Evolutionary conservation across 2,113 vertebrate genomes (phyloP), one percentile per base, ranked within the genome.

Genomic region (Ceuthmochares aereus): DNA sequence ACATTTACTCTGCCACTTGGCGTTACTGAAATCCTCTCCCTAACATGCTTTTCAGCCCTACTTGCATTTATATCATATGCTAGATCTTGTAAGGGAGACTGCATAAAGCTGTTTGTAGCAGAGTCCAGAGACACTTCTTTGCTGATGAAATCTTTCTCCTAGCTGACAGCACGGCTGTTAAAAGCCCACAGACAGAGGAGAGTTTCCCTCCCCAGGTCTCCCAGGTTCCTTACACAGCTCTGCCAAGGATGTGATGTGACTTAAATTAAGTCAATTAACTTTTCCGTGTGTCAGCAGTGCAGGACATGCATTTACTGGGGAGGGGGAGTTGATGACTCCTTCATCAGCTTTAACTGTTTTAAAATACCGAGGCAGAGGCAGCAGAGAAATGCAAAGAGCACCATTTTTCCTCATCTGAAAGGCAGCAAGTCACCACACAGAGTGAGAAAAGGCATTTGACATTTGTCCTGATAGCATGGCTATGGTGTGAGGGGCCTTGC

Each of bases 241-340:
- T 91, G 95, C 92, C 94, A 95, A 95, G 51, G 87, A 96, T 93
- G 87, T 83, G 90, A 34, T 15, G 75, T 78, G 83, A 76, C 73
- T 94, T 66, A 60, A 92, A 52, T 68, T 54, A 54, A 90, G 26
- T 42, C 64, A 66, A 73, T 90, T 88, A 34, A 83, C 67, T 88
- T 60, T 74, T 70, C 14, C 25, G 62, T 60, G 73, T 1, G 21
- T 93, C 84, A 59, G 94, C 76, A 91, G 84, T 10, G n/a, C 76
- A 58, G 68, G 43, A 54, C 62, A 67, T 30, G 55, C 58, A 43
- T 77, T 81, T 82, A 58, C 19, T 69, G 79, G 45, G 36, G 30
- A 87, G 42, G 45, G 70, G 77, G 74, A 85, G 67, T 12, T 80
- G 66, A 51, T 85, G 55, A 67, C 45, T 93, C 66, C 47, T 90